Percentiles rank a stretch among this genome's conserved stretches.
Evolutionary conservation across 2,888 invertebrate species (phyloP).

Genomic region (Orthosia incerta): DNA sequence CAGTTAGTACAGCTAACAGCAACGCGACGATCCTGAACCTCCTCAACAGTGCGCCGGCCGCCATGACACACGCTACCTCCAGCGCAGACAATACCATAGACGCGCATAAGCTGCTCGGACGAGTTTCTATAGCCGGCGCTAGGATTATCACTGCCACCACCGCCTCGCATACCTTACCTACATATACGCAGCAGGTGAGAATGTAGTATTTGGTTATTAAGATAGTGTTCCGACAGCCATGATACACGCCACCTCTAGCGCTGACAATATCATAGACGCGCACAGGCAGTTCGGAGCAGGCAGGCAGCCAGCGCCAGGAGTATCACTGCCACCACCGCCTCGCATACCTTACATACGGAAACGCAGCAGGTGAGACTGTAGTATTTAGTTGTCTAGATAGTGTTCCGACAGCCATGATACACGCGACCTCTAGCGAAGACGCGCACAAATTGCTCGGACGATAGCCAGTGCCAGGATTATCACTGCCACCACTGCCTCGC

Average conservation of each 20-base stretch:
- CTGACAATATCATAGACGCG: too few relatives aligned
- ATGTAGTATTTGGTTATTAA: background rate
- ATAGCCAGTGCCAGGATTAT: too few relatives aligned
- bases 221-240: background rate
- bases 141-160: slow-evolving; percentile 83
- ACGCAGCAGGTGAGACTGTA: too few relatives aligned
- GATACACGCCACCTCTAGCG: background rate
- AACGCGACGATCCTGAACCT: slow-evolving; percentile 95
- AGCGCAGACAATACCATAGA: slow-evolving; percentile 70
- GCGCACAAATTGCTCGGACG: too few relatives aligned
- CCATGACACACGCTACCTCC: slow-evolving; percentile 91
- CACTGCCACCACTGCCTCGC: too few relatives aligned
- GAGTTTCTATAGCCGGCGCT: slow-evolving; percentile 91
- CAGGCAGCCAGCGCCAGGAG: too few relatives aligned
- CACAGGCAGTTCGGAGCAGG: too few relatives aligned
- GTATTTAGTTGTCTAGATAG: too few relatives aligned
- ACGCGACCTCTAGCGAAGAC: too few relatives aligned
- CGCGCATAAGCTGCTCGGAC: slow-evolving; percentile 86
- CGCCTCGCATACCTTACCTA: slow-evolving; percentile 81
- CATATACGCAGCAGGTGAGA: slow-evolving; percentile 85
- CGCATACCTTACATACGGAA: too few relatives aligned
- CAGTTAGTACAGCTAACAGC: slow-evolving; percentile 88
- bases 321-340: too few relatives aligned
- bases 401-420: too few relatives aligned
- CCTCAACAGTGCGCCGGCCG: slow-evolving; percentile 94